Percentiles rank a stretch among this genome's conserved stretches.
Evolutionary conservation across 2,888 invertebrate species (phyloP).

Genomic region (Leptinotarsa rubiginosa): DNA sequence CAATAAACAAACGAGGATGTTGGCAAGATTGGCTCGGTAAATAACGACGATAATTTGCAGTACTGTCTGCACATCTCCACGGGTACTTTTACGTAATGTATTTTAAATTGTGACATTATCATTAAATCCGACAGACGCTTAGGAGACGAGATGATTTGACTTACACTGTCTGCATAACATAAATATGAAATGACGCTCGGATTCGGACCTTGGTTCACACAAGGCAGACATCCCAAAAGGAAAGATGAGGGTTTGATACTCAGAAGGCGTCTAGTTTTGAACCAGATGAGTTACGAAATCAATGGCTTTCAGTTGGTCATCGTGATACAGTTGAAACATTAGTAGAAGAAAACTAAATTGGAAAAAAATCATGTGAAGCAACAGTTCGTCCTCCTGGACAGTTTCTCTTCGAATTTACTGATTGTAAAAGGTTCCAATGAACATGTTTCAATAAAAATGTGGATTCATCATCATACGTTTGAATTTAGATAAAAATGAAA

Average conservation of each 20-base stretch:
- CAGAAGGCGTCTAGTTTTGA: neutral
- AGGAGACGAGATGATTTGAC: constrained; percentile 30
- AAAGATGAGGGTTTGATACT: neutral
- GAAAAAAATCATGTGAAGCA: no score
- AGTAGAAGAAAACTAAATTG: no score
- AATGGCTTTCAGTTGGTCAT: no score
- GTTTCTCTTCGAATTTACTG: no score
- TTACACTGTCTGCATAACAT: constrained; percentile 14
- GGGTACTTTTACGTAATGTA: constrained; percentile 32
- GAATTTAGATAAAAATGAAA: no score
- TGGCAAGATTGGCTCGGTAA: constrained; percentile 2
- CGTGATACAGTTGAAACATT: no score
- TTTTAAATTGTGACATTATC: constrained; percentile 38
- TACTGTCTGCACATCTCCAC: constrained; percentile 6
- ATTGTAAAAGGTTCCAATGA: no score
- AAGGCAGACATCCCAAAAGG: neutral
- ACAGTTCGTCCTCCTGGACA: no score
- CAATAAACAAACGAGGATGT: constrained; percentile 18
- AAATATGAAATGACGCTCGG: constrained; percentile 5
- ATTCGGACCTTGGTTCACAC: neutral
- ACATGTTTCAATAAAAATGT: no score
- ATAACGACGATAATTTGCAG: constrained; percentile 5
- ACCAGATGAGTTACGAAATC: no score
- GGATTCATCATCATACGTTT: no score
- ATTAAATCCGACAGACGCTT: constrained; percentile 30